These are phyloP conservation scores for Gnatocerus cornutus DNA, from an alignment of 2,888 invertebrate species.

Conservation along the genomic window DNA sequence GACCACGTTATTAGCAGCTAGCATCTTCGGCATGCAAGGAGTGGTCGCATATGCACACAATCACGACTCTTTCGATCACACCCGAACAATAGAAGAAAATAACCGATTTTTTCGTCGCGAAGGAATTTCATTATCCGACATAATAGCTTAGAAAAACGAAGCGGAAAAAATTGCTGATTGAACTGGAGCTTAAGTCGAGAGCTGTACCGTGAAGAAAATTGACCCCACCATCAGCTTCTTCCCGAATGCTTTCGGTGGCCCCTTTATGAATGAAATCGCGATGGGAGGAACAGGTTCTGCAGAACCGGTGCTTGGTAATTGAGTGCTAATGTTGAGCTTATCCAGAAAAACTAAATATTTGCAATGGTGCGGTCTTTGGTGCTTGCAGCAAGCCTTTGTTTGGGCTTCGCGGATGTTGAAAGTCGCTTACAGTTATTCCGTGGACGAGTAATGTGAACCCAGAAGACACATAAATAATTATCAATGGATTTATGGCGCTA, in stretches of 20 bases:
- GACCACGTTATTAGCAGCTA: neutral
- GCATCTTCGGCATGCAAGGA: conserved; percentile 34
- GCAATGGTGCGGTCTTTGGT: neutral
- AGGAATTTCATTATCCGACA: conserved; percentile 46
- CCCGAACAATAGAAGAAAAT: conserved; percentile 13
- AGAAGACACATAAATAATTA: no score
- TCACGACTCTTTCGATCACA: conserved; percentile 33
- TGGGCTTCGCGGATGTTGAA: neutral
- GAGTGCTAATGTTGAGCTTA: neutral
- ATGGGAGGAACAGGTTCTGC: conserved; percentile 21
- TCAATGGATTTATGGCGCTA: no score
- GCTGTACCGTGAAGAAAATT: conserved; percentile 49
- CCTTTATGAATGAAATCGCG: conserved; percentile 27
- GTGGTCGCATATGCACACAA: conserved; percentile 41
- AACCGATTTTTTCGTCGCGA: conserved; percentile 33
- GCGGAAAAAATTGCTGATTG: conserved; percentile 50
- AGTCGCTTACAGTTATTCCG: no score
- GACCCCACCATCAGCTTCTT: conserved; percentile 37
- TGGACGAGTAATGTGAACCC: no score
- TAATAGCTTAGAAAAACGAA: conserved; percentile 47
- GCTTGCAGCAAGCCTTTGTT: conserved; percentile 4
- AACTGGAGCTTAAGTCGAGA: conserved; percentile 44
- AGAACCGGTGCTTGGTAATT: conserved; percentile 5
- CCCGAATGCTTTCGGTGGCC: conserved; percentile 5
- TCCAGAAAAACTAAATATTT: conserved; percentile 7